phyloP scores from a whole-genome alignment of 2,888 invertebrate species.

The Rhamnusium bicolor region DNA sequence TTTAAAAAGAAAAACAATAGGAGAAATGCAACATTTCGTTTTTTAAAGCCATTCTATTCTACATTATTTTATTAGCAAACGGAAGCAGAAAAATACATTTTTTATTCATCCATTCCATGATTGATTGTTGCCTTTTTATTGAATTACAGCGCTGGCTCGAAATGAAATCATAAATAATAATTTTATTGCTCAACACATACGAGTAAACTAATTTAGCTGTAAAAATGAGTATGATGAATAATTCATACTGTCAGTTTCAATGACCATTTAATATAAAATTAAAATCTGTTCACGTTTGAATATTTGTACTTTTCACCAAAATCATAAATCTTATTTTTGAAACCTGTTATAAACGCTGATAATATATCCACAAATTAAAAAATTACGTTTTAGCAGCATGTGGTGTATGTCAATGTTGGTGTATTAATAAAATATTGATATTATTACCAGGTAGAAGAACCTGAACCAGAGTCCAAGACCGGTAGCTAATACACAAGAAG shows the following conservation, averaged over 20 bases:
- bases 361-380: too few relatives aligned
- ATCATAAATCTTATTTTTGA: not conserved
- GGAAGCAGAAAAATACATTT: not conserved
- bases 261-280: not conserved
- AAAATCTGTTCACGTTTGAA: too few relatives aligned
- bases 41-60: not conserved
- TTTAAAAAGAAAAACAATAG: conserved; percentile 1
- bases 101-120: not conserved
- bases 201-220: not conserved
- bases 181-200: not conserved
- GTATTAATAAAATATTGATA: too few relatives aligned
- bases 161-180: not conserved
- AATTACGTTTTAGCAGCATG: too few relatives aligned
- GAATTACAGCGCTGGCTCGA: not conserved
- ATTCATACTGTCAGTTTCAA: not conserved
- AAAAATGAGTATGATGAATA: not conserved
- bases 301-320: not conserved
- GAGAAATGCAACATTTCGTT: conserved; percentile 12
- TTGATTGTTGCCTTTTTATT: not conserved
- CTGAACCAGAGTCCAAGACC: too few relatives aligned
- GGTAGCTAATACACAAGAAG: too few relatives aligned
- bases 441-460: too few relatives aligned
- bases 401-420: too few relatives aligned
- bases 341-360: too few relatives aligned
- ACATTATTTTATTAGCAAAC: not conserved